Conservation (phyloP, 2,888 invertebrate species). For the Aspidapion aeneum region DNA sequence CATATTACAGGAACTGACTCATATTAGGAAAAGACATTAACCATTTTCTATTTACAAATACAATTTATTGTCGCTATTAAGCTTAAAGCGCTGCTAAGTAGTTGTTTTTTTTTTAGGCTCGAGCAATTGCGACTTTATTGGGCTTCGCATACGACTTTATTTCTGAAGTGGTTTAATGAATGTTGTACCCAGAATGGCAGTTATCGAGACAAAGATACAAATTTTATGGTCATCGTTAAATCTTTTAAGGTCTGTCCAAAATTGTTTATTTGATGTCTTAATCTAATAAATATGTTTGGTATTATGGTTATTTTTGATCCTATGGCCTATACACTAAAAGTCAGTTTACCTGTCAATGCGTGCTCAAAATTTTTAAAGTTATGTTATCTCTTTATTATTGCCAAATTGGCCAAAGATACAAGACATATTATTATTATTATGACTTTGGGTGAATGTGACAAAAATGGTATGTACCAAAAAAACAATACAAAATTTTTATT, state of each 20-base stretch:
- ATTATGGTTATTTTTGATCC: no score
- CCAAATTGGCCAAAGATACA: no score
- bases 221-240: neutral
- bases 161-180: neutral
- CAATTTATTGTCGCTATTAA: constrained; percentile 22
- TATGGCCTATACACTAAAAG: no score
- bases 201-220: neutral
- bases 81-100: constrained; percentile 14
- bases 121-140: neutral
- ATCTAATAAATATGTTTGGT: neutral
- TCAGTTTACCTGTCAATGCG: no score
- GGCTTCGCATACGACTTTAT: neutral
- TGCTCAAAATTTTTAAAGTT: no score
- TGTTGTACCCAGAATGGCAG: neutral
- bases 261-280: neutral
- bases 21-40: constrained; percentile 1
- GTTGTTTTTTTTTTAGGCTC: neutral
- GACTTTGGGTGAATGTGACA: no score
- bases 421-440: no score
- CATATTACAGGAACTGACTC: neutral
- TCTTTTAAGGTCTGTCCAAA: neutral
- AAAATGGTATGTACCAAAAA: no score
- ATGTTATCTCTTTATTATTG: no score
- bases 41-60: constrained; percentile 18
- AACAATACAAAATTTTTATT: no score